Percentiles rank a stretch among this genome's conserved stretches.
Conservation (phyloP, 2,113 vertebrate genomes). For the Axis porcinus region DNA sequence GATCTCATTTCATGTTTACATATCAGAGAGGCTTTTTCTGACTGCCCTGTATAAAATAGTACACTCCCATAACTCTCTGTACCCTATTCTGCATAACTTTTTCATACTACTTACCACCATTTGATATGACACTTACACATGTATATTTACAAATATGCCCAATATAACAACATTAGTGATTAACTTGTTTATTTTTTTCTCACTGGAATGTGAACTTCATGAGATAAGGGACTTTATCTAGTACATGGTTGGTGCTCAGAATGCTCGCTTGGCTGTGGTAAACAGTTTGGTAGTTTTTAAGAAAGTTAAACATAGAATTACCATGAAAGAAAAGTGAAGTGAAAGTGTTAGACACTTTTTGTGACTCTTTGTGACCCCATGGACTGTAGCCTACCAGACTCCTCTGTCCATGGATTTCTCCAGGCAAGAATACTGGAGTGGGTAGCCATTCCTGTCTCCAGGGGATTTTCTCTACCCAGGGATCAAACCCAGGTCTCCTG, state of each 20-base stretch:
- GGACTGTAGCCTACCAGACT: background rate
- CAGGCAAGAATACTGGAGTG: background rate
- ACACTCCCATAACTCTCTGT: background rate
- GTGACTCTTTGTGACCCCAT: background rate
- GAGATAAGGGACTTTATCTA: background rate
- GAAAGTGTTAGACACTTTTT: background rate
- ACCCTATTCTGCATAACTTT: background rate
- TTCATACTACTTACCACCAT: background rate
- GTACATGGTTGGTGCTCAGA: background rate
- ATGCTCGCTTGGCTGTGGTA: constrained; percentile 22
- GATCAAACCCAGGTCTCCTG: background rate
- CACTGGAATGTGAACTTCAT: background rate
- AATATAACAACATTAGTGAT: background rate
- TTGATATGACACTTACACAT: background rate
- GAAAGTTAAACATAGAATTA: background rate
- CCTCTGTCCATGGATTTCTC: background rate
- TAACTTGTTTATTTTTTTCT: constrained; percentile 15
- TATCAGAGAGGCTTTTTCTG: background rate
- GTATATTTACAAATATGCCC: background rate
- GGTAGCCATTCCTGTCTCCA: background rate
- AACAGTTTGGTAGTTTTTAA: background rate
- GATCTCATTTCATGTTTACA: background rate
- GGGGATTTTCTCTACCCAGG: background rate
- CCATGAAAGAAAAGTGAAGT: background rate
- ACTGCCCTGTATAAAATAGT: background rate